phyloP scores from a whole-genome alignment of 2,113 vertebrate species.

The Notothenia coriiceps region DNA sequence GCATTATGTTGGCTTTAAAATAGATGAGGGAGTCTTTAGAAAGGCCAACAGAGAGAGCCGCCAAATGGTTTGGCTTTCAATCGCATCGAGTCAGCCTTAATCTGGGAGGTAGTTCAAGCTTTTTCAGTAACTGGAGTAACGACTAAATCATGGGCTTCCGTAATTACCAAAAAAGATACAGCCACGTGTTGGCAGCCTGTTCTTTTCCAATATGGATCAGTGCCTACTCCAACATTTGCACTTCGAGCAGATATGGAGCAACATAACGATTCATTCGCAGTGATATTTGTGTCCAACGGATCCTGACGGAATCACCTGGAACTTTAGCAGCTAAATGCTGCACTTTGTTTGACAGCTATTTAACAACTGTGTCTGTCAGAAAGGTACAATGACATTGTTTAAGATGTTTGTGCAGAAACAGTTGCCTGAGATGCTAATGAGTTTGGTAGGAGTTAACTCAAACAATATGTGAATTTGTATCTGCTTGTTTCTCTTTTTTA shows the following conservation, averaged over 20 bases:
- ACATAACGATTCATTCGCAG: not conserved
- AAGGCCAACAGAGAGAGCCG: constrained; percentile 48
- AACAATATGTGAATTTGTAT: not conserved
- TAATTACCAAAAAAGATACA: constrained; percentile 5
- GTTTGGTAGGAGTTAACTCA: not conserved
- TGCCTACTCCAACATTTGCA: not conserved
- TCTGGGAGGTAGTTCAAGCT: constrained; percentile 18
- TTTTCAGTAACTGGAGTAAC: constrained; percentile 15
- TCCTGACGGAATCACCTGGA: not conserved
- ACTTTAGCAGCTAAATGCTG: not conserved
- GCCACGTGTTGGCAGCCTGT: not conserved
- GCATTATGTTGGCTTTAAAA: constrained; percentile 10
- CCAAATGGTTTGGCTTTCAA: constrained; percentile 61
- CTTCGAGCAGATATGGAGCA: not conserved
- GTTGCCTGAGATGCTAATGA: not conserved
- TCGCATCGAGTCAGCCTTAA: constrained; percentile 38
- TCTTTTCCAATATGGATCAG: constrained; percentile 5
- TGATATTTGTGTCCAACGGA: not conserved
- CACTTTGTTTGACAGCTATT: not conserved
- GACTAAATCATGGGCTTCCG: constrained; percentile 2
- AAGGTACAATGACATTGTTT: not conserved
- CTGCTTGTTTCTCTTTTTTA: not conserved
- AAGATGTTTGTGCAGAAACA: not conserved
- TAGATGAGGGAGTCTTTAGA: constrained; percentile 20
- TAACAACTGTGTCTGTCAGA: not conserved